A percentile compares a stretch with the other conserved stretches of the same genome.
Evolutionary conservation across 2,888 invertebrate species (phyloP).

Genomic region (Crioceris asparagi): DNA sequence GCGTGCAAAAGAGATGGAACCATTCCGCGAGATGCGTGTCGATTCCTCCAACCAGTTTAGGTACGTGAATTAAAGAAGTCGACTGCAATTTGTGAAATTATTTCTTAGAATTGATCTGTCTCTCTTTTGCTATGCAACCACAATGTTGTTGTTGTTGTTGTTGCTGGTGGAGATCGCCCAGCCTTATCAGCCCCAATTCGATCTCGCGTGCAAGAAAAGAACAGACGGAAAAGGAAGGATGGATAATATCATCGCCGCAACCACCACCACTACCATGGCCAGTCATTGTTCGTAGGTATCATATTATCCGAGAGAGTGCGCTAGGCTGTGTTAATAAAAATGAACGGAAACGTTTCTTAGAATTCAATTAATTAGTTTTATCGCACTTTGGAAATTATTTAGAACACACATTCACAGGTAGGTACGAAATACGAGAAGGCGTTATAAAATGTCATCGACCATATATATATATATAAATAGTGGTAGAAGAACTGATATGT

Average conservation of each 20-base stretch:
- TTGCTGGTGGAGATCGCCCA: no score
- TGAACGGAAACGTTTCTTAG: slow-evolving; percentile 24
- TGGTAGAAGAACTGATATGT: no score
- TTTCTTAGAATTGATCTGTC: slow-evolving; percentile 34
- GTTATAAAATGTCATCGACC: slow-evolving; percentile 15
- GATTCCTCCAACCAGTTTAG: slow-evolving; percentile 5
- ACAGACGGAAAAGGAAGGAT: no score
- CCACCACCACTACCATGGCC: no score
- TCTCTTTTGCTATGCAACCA: slow-evolving; percentile 1
- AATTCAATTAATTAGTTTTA: slow-evolving; percentile 34
- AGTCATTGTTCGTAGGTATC: no score
- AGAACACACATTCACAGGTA: slow-evolving; percentile 12
- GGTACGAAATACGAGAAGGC: slow-evolving; percentile 11
- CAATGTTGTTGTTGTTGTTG: no score
- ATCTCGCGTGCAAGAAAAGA: no score
- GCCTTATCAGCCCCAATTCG: no score
- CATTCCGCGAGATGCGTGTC: neutral
- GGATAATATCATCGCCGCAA: no score
- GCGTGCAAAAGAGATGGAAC: neutral
- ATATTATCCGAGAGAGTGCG: no score
- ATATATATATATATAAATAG: neutral
- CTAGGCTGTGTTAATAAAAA: no score
- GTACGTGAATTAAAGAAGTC: slow-evolving; percentile 35
- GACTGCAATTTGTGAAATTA: slow-evolving; percentile 40
- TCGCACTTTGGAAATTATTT: slow-evolving; percentile 25